phyloP scores from a whole-genome alignment of 2,888 invertebrate species.

The Syritta pipiens region DNA sequence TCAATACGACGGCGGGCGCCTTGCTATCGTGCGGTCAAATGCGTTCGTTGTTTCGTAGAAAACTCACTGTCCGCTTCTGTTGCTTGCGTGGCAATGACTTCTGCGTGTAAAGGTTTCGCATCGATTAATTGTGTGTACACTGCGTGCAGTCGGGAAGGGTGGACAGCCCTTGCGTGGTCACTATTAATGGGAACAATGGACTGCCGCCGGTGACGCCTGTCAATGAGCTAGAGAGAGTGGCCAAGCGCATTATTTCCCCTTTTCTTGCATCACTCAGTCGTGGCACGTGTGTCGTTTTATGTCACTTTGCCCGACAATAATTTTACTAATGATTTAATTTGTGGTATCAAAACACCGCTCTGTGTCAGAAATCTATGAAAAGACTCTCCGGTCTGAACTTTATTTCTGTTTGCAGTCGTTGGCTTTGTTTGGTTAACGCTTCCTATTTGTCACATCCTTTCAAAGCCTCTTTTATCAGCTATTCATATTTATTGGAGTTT shows the following conservation, averaged over 20 bases:
- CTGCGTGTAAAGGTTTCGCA: slow-evolving; percentile 26
- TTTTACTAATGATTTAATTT: not conserved
- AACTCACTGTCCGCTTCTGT: not conserved
- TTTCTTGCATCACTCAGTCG: not conserved
- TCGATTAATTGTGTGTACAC: slow-evolving; percentile 44
- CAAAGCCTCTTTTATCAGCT: slow-evolving; percentile 5
- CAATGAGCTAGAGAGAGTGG: slow-evolving; percentile 9
- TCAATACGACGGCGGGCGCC: no score
- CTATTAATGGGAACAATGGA: not conserved
- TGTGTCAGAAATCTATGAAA: slow-evolving; percentile 19
- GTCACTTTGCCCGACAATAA: not conserved
- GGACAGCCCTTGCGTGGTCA: no score
- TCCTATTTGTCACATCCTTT: slow-evolving; percentile 23
- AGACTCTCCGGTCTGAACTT: not conserved
- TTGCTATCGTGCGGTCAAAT: slow-evolving; percentile 12
- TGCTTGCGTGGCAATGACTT: slow-evolving; percentile 44
- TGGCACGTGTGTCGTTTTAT: not conserved
- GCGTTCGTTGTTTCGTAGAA: slow-evolving; percentile 15
- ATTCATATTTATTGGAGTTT: slow-evolving; percentile 3
- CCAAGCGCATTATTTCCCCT: not conserved
- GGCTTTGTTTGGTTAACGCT: slow-evolving; percentile 5
- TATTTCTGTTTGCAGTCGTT: slow-evolving; percentile 2
- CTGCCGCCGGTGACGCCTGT: not conserved
- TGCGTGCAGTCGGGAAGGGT: not conserved
- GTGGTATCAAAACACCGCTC: not conserved